phyloP scores from a whole-genome alignment of 2,888 invertebrate species.

The Limnephilus lunatus region DNA sequence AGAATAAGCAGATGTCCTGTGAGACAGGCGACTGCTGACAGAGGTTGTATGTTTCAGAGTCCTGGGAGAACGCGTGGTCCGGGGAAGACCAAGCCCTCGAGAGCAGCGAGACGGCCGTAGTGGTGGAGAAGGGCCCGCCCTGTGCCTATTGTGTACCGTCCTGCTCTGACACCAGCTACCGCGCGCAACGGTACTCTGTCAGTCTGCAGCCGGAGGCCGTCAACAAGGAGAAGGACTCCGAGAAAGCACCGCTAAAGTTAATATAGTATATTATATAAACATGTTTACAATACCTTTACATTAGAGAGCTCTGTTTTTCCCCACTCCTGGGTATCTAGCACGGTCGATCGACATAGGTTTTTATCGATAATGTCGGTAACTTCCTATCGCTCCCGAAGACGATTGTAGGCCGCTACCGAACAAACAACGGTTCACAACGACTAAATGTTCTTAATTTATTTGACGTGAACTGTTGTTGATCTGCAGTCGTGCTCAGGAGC shows the following conservation, averaged over 20 bases:
- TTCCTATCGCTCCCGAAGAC: too few species aligned
- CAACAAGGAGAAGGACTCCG: constrained; percentile 69
- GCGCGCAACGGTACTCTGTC: constrained; percentile 73
- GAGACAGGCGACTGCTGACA: too few species aligned
- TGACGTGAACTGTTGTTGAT: too few species aligned
- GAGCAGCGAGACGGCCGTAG: constrained; percentile 73
- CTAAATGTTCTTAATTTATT: too few species aligned
- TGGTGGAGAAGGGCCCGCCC: constrained; percentile 75
- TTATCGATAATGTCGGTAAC: too few species aligned
- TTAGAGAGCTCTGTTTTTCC: too few species aligned
- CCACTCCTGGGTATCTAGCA: too few species aligned
- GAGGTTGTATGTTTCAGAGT: constrained; percentile 60
- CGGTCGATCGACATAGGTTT: too few species aligned
- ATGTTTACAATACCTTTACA: neutral
- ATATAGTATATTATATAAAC: neutral
- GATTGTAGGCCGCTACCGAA: too few species aligned
- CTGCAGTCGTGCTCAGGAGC: too few species aligned
- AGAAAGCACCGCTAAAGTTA: constrained; percentile 68
- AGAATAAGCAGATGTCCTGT: too few species aligned
- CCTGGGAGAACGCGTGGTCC: constrained; percentile 67
- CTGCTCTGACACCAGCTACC: constrained; percentile 79
- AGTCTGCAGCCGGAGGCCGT: constrained; percentile 72
- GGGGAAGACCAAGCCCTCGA: constrained; percentile 68
- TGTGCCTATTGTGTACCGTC: constrained; percentile 81
- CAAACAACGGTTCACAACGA: too few species aligned